A percentile compares a stretch with the other conserved stretches of the same genome.
Conservation (phyloP, 1,140 invertebrate genomes). For the Mya arenaria region DNA sequence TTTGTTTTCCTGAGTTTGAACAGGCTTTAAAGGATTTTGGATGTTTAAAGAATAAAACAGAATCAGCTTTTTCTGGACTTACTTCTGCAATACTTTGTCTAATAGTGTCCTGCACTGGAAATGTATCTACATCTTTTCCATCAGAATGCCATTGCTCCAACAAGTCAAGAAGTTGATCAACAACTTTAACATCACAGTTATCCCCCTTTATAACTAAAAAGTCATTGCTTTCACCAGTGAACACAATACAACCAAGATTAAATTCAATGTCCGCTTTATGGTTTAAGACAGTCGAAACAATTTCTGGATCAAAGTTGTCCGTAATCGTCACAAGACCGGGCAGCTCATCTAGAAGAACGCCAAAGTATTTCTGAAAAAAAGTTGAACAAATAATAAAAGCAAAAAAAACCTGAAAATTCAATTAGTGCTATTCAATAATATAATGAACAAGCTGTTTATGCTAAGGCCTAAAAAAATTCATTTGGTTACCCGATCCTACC, state of each 20-base stretch:
- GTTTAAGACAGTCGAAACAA: neutral
- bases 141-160: neutral
- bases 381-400: neutral
- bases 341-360: neutral
- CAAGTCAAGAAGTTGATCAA: conserved; percentile 2
- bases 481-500: neutral
- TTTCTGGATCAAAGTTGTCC: neutral
- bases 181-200: conserved; percentile 8
- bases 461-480: neutral
- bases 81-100: neutral
- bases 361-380: neutral
- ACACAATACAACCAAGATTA: neutral
- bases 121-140: conserved; percentile 6
- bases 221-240: neutral
- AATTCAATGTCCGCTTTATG: neutral
- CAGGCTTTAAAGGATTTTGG: too few relatives aligned
- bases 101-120: conserved; percentile 7
- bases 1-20: too few relatives aligned
- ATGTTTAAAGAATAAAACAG: neutral
- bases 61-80: neutral
- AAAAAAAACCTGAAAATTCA: neutral
- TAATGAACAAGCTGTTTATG: neutral
- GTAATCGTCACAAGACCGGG: conserved; percentile 7
- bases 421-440: neutral
- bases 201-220: neutral